A percentile compares a stretch with the other conserved stretches of the same genome.
These are phyloP conservation scores for Umimayanthus chanpuru DNA, from an alignment of 92 coral and sea anemone species.

Conservation along the genomic window DNA sequence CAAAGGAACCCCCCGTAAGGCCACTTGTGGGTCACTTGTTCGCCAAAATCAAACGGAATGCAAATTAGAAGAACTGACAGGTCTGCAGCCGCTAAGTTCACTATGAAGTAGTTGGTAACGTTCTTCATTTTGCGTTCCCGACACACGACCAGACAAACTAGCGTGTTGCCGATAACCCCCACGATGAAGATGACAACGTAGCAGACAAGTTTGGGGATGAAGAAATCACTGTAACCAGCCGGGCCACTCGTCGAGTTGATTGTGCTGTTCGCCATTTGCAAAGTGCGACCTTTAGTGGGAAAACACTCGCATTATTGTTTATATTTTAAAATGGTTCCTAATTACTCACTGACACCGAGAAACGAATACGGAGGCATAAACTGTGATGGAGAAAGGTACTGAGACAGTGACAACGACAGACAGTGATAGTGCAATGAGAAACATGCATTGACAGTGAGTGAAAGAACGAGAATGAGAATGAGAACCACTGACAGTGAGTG, in stretches of 20 bases:
- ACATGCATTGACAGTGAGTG: background rate
- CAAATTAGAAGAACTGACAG: slow-evolving; percentile 88
- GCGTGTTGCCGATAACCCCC: slow-evolving; percentile 89
- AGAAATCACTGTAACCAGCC: slow-evolving; percentile 3
- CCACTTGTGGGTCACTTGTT: slow-evolving; percentile 74
- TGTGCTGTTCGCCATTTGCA: background rate
- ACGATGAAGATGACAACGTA: slow-evolving; percentile 85
- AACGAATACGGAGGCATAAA: background rate
- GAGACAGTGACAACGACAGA: background rate
- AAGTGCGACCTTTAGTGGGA: slow-evolving; percentile 3
- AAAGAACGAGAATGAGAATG: no score
- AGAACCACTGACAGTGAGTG: background rate
- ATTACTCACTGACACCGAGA: background rate
- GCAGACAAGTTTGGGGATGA: slow-evolving; percentile 64
- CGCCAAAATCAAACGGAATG: slow-evolving; percentile 87
- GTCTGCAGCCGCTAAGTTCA: slow-evolving; percentile 92
- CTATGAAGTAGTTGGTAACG: slow-evolving; percentile 94
- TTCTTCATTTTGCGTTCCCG: slow-evolving; percentile 94
- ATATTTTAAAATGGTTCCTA: background rate
- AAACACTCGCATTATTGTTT: background rate
- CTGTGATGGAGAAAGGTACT: background rate
- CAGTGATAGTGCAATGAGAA: background rate
- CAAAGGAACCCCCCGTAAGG: slow-evolving; percentile 95
- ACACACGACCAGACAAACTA: slow-evolving; percentile 93
- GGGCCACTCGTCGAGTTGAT: background rate